These are phyloP conservation scores for Andricus curvator DNA, from an alignment of 2,888 invertebrate genomes.

Conservation along the genomic window DNA sequence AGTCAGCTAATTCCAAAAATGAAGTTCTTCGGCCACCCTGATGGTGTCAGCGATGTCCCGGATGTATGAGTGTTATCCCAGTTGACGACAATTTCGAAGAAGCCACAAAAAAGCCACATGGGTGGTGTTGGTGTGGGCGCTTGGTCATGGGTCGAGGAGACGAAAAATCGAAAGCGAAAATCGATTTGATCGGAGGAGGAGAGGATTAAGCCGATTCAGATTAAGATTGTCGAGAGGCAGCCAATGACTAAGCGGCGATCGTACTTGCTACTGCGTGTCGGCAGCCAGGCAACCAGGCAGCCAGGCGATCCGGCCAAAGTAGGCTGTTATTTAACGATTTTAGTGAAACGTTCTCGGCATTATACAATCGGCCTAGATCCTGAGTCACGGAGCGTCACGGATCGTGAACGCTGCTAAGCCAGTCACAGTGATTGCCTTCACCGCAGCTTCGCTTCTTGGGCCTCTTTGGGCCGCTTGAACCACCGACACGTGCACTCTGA, in stretches of 20 bases:
- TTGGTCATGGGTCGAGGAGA: neutral
- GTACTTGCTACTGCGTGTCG: conserved; percentile 51
- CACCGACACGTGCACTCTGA: conserved; percentile 58
- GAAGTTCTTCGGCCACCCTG: too few species aligned
- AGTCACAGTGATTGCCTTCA: conserved; percentile 67
- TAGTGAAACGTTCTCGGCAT: conserved; percentile 77
- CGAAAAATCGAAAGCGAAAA: conserved; percentile 44
- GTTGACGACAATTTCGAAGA: too few species aligned
- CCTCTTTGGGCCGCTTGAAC: conserved; percentile 50
- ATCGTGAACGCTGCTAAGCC: conserved; percentile 73
- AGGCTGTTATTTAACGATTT: conserved; percentile 77
- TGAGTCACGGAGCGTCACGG: conserved; percentile 78
- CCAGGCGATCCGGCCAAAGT: conserved; percentile 66
- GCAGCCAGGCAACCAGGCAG: conserved; percentile 53
- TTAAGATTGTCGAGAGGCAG: conserved; percentile 47
- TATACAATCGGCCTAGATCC: conserved; percentile 78
- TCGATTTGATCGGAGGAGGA: conserved; percentile 51
- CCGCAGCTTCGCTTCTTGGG: conserved; percentile 53
- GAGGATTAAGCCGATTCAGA: conserved; percentile 38
- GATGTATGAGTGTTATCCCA: too few species aligned
- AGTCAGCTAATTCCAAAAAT: too few species aligned
- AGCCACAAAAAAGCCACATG: neutral
- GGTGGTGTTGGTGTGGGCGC: neutral
- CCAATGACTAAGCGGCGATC: conserved; percentile 65
- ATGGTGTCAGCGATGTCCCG: too few species aligned